These are phyloP conservation scores for Polyploca ridens DNA, from an alignment of 2,888 invertebrate species.

Conservation along the genomic window DNA sequence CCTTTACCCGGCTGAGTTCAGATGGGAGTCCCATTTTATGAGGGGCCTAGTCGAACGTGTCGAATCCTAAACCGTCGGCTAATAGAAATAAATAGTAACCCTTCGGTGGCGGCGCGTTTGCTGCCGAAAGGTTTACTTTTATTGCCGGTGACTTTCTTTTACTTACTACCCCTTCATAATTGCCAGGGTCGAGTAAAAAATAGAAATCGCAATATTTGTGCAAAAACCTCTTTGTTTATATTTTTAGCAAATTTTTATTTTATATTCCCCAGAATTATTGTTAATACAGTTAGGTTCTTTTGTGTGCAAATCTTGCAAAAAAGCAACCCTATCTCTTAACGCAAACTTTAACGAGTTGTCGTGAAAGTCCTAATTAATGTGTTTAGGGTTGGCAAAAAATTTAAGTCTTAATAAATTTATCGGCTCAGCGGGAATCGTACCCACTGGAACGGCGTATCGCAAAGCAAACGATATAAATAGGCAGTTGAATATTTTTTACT, in stretches of 20 bases:
- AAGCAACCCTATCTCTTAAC: conserved; percentile 27
- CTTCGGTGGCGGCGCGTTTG: conserved; percentile 76
- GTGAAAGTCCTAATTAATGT: conserved; percentile 23
- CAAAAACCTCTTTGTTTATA: conserved; percentile 57
- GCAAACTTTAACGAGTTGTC: conserved; percentile 18
- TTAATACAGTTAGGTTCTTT: conserved; percentile 39
- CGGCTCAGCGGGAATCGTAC: conserved; percentile 64
- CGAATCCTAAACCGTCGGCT: conserved; percentile 65
- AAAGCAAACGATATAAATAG: conserved; percentile 51
- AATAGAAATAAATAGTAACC: conserved; percentile 80
- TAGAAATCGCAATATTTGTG: conserved; percentile 56
- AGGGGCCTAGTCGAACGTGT: conserved; percentile 53
- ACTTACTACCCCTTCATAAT: conserved; percentile 76
- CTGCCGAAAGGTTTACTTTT: conserved; percentile 82
- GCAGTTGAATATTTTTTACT: conserved; percentile 47
- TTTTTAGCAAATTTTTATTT: conserved; percentile 48
- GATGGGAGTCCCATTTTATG: conserved; percentile 61
- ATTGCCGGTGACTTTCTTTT: conserved; percentile 76
- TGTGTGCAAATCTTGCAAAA: conserved; percentile 26
- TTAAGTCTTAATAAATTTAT: conserved; percentile 57
- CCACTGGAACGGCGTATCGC: conserved; percentile 55
- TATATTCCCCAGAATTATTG: conserved; percentile 35
- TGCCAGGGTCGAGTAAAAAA: conserved; percentile 68
- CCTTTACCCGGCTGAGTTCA: conserved; percentile 50
- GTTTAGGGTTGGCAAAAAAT: conserved; percentile 19